Percentiles rank a stretch among this genome's conserved stretches.
Evolutionary conservation across 2,113 vertebrate species (phyloP).

Genomic region (Dipodomys stephensi): DNA sequence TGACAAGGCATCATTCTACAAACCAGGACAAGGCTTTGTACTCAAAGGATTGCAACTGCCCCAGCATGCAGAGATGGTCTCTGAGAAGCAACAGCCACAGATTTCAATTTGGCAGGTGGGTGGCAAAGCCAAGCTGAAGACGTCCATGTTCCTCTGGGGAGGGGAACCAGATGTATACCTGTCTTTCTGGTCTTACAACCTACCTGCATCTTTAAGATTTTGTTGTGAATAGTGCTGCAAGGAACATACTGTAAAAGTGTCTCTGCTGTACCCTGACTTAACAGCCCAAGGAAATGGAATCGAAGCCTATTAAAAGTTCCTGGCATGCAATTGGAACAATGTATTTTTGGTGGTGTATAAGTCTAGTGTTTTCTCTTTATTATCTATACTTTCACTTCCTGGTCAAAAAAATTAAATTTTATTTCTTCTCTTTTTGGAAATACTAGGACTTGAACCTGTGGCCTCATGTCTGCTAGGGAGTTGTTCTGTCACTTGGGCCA

Average conservation of each 20-base stretch:
- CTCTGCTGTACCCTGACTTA: too few relatives aligned
- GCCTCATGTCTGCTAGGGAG: too few relatives aligned
- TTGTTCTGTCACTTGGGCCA: too few relatives aligned
- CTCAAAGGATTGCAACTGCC: neutral
- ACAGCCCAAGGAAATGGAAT: too few relatives aligned
- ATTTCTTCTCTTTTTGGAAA: too few relatives aligned
- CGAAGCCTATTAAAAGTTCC: neutral
- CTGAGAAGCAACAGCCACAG: neutral
- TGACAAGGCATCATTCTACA: neutral
- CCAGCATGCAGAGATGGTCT: neutral
- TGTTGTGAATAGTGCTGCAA: neutral
- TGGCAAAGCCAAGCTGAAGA: neutral
- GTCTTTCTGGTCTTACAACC: neutral
- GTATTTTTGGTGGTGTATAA: neutral
- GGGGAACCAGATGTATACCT: neutral
- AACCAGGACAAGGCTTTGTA: neutral
- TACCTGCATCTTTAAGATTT: neutral
- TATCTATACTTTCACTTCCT: neutral
- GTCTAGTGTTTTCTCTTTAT: neutral
- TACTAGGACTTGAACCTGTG: too few relatives aligned
- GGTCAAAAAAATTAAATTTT: neutral
- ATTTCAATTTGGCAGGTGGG: neutral
- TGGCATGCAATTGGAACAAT: accelerated
- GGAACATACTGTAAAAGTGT: too few relatives aligned
- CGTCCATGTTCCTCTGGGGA: neutral